These are phyloP conservation scores for Drosophila greeni DNA, from an alignment of 2,888 invertebrate genomes.

Conservation along the genomic window DNA sequence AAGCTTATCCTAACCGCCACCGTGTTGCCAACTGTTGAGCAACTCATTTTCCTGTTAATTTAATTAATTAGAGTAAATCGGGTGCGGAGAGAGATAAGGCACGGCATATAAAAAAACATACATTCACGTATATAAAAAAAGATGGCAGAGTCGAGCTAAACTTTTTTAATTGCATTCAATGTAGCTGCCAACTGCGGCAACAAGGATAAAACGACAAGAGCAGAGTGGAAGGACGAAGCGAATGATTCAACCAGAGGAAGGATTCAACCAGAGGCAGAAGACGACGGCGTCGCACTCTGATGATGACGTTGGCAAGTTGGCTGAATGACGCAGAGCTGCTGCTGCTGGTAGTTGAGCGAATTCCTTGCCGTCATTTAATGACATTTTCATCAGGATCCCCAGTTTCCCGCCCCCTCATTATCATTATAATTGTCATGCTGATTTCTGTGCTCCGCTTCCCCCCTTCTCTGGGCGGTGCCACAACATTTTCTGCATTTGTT, in stretches of 20 bases:
- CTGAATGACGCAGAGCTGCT: slow-evolving; percentile 35
- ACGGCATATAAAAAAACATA: slow-evolving; percentile 13
- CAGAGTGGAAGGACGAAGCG: background rate
- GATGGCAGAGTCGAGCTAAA: slow-evolving; percentile 40
- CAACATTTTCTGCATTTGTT: slow-evolving; percentile 54
- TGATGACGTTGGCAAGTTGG: slow-evolving; percentile 56
- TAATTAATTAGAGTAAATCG: slow-evolving; percentile 63
- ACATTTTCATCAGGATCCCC: slow-evolving; percentile 63
- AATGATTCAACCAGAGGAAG: slow-evolving; percentile 1
- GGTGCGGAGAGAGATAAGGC: slow-evolving; percentile 4
- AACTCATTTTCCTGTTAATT: slow-evolving; percentile 73
- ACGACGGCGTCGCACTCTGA: slow-evolving; percentile 15
- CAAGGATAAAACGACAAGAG: slow-evolving; percentile 19
- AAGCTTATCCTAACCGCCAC: slow-evolving; percentile 8
- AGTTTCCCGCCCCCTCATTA: slow-evolving; percentile 55
- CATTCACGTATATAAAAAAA: slow-evolving; percentile 18
- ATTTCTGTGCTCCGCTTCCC: slow-evolving; percentile 49
- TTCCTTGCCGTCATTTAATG: slow-evolving; percentile 64
- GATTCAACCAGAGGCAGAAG: background rate
- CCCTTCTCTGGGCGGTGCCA: slow-evolving; percentile 46
- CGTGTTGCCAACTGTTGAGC: slow-evolving; percentile 54
- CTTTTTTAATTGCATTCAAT: slow-evolving; percentile 72
- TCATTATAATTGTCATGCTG: slow-evolving; percentile 72
- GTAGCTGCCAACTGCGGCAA: slow-evolving; percentile 56
- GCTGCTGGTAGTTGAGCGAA: slow-evolving; percentile 27